phyloP scores from a whole-genome alignment of 2,888 invertebrate species.

The Eupithecia inturbata region DNA sequence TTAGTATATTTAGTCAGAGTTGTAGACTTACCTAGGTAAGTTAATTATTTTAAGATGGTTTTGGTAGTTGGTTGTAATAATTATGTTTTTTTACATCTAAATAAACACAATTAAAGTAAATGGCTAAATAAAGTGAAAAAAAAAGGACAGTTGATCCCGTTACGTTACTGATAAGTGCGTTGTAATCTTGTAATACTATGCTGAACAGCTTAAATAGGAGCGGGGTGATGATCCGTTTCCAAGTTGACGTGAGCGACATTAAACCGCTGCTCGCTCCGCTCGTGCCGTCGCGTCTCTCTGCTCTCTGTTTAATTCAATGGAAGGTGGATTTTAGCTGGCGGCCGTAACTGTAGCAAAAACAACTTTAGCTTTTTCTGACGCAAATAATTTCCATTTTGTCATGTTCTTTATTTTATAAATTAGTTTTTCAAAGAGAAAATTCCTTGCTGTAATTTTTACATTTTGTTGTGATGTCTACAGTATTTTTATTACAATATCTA shows the following conservation, averaged over 20 bases:
- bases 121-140: no score
- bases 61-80: no score
- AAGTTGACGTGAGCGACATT: background rate
- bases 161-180: no score
- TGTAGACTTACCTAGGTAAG: no score
- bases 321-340: slow-evolving; percentile 28
- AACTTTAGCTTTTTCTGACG: slow-evolving; percentile 31
- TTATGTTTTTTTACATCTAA: no score
- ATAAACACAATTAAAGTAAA: no score
- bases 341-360: slow-evolving; percentile 44
- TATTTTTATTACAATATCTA: background rate
- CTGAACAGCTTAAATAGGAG: background rate
- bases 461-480: background rate
- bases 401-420: slow-evolving; percentile 18
- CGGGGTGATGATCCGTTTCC: background rate
- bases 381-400: slow-evolving; percentile 15
- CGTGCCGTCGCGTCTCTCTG: background rate
- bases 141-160: no score
- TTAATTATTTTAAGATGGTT: no score
- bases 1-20: no score
- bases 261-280: slow-evolving; percentile 21
- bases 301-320: slow-evolving; percentile 38
- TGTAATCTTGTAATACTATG: no score
- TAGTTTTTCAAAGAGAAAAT: slow-evolving; percentile 12
- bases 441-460: background rate